These are phyloP conservation scores for Pycnomerus fuliginosus DNA, from an alignment of 2,888 invertebrate species.

Conservation along the genomic window DNA sequence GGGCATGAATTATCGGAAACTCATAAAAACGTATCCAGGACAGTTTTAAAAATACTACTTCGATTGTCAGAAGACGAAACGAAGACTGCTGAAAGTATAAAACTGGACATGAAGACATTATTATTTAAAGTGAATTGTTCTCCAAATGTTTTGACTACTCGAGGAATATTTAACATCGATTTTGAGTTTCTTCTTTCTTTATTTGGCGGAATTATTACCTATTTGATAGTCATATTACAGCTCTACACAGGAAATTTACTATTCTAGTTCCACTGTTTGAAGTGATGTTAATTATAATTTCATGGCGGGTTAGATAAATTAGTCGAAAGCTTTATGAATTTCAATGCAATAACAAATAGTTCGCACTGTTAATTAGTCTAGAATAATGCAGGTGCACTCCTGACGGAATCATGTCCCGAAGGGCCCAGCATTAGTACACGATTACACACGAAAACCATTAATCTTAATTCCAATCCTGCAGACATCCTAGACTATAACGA, in stretches of 20 bases:
- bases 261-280: no score
- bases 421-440: constrained; percentile 11
- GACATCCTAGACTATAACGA: constrained; percentile 14
- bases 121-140: constrained; percentile 1
- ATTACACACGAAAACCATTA: constrained; percentile 17
- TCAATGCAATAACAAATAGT: no score
- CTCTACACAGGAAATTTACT: no score
- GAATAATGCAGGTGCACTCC: no score
- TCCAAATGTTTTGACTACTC: constrained; percentile 1
- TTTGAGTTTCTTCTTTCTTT: constrained; percentile 3
- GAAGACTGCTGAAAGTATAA: no score
- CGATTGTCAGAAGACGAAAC: no score
- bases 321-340: no score
- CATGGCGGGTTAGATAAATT: no score
- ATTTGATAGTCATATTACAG: constrained; percentile 5
- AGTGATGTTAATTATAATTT: no score
- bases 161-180: constrained; percentile 3
- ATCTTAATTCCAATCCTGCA: constrained; percentile 17
- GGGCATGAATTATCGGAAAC: neutral
- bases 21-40: neutral
- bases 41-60: constrained; percentile 1
- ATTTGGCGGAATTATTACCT: constrained; percentile 1
- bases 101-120: neutral
- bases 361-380: no score
- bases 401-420: constrained; percentile 17